A percentile compares a stretch with the other conserved stretches of the same genome.
phyloP scores from a whole-genome alignment of 2,113 vertebrate genomes.

The Macquaria ambigua region DNA sequence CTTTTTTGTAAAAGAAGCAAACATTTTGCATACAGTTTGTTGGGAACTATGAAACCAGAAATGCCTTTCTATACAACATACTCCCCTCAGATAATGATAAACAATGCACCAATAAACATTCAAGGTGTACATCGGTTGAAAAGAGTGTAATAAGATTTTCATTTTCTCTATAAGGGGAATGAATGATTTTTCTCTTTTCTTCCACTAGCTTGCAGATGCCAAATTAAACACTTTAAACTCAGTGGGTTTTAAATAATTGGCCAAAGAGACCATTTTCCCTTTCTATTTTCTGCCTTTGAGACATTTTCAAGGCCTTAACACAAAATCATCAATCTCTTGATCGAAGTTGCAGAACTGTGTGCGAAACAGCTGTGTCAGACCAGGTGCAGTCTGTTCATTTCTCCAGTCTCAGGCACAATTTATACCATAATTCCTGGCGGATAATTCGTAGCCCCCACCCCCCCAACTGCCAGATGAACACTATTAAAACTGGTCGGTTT shows the following conservation, averaged over 20 bases:
- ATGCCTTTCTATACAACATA: neutral
- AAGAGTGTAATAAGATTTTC: constrained; percentile 2
- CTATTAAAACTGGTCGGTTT: constrained; percentile 86
- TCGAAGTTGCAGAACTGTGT: constrained; percentile 76
- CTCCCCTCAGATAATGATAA: neutral
- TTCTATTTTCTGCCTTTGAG: constrained; percentile 42
- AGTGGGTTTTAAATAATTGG: constrained; percentile 33
- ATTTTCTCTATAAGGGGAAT: neutral
- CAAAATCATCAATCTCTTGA: constrained; percentile 78
- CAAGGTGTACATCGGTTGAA: constrained; percentile 2
- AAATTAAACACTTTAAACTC: constrained; percentile 35
- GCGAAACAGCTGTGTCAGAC: constrained; percentile 85
- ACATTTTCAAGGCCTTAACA: constrained; percentile 46
- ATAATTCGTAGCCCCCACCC: constrained; percentile 78
- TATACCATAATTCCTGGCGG: constrained; percentile 87
- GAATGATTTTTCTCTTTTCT: neutral
- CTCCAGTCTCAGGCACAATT: constrained; percentile 87
- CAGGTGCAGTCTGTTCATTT: constrained; percentile 87
- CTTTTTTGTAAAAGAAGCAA: neutral
- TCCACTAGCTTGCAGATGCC: neutral
- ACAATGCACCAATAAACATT: neutral
- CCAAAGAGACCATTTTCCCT: constrained; percentile 18
- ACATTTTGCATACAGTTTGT: too few species aligned
- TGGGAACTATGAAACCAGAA: neutral
- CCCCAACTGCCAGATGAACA: constrained; percentile 87